Evolutionary conservation across 2,113 vertebrate genomes (phyloP), one percentile per base, ranked within the genome.

Genomic region (Tragelaphus imberbis): DNA sequence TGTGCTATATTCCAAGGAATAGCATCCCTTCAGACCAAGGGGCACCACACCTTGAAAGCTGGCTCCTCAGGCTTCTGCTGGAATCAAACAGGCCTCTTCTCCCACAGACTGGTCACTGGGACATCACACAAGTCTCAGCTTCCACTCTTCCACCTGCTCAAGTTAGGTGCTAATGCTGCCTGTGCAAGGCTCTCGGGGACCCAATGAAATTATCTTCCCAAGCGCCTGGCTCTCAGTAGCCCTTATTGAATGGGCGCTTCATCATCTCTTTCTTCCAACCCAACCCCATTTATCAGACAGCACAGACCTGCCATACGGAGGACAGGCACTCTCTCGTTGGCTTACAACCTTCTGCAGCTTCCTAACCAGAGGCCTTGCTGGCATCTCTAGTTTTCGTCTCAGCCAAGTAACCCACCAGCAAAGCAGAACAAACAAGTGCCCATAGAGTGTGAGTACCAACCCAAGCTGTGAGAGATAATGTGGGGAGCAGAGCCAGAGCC

Each of bases 231-330:
- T 75, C n/a, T 49, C 33, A 23, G 19, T 3, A 2, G 89, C 80
- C 68, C 33, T 61, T 65, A 75, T 8, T 6, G 15, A 65, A n/a
- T 17, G 77, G 77, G 16, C 0, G 4, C 53, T 75, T 63, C 16
- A 79, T 88, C 55, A 28, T 59, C 13, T 65, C 82, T 71, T 30
- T 77, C 79, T 91, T 84, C 82, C 89, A 25, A 13, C 9, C 53
- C 16, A 33, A 15, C 8, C 51, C n/a, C 21, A 40, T 40, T 47
- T 23, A 16, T 30, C 28, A 85, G n/a, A 75, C 36, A 75, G 40
- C 27, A 75, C 59, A 23, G 21, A 86, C 5, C 2, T 6, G 11
- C 53, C 14, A 5, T 15, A 8, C 0, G 0, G n/a, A 84, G 80
- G 80, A 94, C 44, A 56, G 91, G 61, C 47, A 61, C 55, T 1